phyloP scores from a whole-genome alignment of 2,113 vertebrate genomes.

The Corythaeola cristata region DNA sequence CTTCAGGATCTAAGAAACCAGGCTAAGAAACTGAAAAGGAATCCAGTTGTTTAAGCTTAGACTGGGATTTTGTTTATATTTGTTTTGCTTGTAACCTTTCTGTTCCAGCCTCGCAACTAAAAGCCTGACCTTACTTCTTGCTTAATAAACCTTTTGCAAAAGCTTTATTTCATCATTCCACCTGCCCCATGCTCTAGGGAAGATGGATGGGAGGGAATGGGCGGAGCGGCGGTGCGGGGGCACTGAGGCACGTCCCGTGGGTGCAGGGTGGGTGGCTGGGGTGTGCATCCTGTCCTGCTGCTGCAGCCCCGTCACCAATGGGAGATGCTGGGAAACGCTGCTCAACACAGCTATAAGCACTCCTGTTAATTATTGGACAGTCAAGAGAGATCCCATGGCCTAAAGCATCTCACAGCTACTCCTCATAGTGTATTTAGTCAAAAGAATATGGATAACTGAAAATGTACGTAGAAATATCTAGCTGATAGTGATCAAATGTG shows the following conservation, averaged over 20 bases:
- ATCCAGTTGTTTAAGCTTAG: conserved; percentile 64
- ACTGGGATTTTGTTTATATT: conserved; percentile 39
- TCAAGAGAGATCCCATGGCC: neutral
- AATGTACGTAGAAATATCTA: neutral
- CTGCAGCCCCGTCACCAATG: accelerated
- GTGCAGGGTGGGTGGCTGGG: neutral
- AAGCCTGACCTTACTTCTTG: conserved; percentile 15
- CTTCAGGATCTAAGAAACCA: conserved; percentile 23
- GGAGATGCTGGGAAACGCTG: neutral
- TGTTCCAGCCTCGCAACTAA: conserved; percentile 25
- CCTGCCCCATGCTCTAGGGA: neutral
- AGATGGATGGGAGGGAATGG: neutral
- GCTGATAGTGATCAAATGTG: neutral
- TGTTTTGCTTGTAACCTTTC: conserved; percentile 49
- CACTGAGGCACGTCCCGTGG: neutral
- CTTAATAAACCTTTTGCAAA: conserved; percentile 29
- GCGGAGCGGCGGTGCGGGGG: neutral
- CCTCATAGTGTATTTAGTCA: neutral
- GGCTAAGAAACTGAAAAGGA: conserved; percentile 45
- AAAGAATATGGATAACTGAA: neutral
- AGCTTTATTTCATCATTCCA: conserved; percentile 17
- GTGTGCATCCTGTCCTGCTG: neutral
- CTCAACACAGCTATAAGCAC: neutral
- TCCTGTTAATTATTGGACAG: neutral
- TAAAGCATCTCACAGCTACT: neutral